These are phyloP conservation scores for Hemicrepidius hirtus DNA, from an alignment of 2,888 invertebrate genomes.

Conservation along the genomic window DNA sequence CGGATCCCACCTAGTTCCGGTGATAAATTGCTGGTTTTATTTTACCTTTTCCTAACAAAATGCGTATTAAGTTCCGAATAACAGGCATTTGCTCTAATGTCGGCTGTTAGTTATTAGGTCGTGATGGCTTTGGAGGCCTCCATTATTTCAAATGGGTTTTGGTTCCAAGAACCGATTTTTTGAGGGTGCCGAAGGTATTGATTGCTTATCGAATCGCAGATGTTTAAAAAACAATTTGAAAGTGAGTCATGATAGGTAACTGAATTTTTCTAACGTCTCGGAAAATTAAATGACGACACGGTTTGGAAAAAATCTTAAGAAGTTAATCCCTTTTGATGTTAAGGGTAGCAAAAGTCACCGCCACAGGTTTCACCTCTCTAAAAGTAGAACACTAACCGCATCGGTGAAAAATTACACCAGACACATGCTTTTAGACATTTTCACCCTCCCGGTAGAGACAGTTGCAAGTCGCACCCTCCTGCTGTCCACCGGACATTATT, in stretches of 20 bases:
- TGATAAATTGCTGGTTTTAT: constrained; percentile 67
- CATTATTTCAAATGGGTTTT: constrained; percentile 35
- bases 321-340: background rate
- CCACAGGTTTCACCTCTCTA: constrained; percentile 36
- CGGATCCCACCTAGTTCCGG: constrained; percentile 67
- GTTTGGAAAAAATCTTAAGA: no score
- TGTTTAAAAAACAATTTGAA: no score
- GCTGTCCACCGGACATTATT: constrained; percentile 65
- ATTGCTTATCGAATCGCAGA: constrained; percentile 43
- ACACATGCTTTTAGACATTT: constrained; percentile 52
- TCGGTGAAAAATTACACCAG: constrained; percentile 49
- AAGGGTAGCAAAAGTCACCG: constrained; percentile 24
- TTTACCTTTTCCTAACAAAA: constrained; percentile 65
- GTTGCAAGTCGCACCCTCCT: constrained; percentile 64
- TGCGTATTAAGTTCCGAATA: constrained; percentile 60
- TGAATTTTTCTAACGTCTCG: no score
- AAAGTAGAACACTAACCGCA: constrained; percentile 48
- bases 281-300: no score
- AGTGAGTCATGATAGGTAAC: background rate
- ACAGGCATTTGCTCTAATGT: constrained; percentile 62
- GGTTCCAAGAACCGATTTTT: constrained; percentile 39
- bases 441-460: constrained; percentile 56
- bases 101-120: constrained; percentile 42
- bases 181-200: constrained; percentile 13
- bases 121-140: constrained; percentile 4